These are phyloP conservation scores for Heliconius ethilla DNA, from an alignment of 2,888 invertebrate genomes.

Conservation along the genomic window DNA sequence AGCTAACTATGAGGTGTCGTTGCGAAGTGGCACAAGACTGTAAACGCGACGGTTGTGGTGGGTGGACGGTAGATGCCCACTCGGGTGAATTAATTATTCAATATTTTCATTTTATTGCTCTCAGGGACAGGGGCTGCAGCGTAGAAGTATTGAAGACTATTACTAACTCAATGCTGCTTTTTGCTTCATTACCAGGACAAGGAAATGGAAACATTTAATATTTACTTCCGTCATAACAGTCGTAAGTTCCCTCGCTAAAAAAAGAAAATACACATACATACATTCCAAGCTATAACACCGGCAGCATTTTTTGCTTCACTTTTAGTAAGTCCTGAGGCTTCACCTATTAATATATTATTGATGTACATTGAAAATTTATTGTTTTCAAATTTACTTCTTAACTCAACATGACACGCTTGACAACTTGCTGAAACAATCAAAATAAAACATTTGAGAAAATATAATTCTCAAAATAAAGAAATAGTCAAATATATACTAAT, in stretches of 20 bases:
- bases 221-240: too few species aligned
- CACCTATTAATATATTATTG: constrained; percentile 56
- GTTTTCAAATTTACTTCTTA: constrained; percentile 50
- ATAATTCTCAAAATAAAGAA: too few species aligned
- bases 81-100: background rate
- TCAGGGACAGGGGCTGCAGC: too few species aligned
- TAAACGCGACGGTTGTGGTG: background rate
- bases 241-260: background rate
- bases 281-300: constrained; percentile 66
- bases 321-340: constrained; percentile 54
- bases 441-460: background rate
- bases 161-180: too few species aligned
- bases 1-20: background rate
- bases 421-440: constrained; percentile 64
- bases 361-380: constrained; percentile 52
- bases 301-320: constrained; percentile 56
- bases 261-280: constrained; percentile 50
- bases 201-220: too few species aligned
- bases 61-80: background rate
- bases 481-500: too few species aligned
- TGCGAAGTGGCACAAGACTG: background rate
- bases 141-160: too few species aligned
- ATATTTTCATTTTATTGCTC: background rate
- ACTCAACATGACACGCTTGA: constrained; percentile 55
- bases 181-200: too few species aligned